A percentile compares a stretch with the other conserved stretches of the same genome.
Conservation (phyloP, 2,888 invertebrate genomes). For the Thumatha senex region DNA sequence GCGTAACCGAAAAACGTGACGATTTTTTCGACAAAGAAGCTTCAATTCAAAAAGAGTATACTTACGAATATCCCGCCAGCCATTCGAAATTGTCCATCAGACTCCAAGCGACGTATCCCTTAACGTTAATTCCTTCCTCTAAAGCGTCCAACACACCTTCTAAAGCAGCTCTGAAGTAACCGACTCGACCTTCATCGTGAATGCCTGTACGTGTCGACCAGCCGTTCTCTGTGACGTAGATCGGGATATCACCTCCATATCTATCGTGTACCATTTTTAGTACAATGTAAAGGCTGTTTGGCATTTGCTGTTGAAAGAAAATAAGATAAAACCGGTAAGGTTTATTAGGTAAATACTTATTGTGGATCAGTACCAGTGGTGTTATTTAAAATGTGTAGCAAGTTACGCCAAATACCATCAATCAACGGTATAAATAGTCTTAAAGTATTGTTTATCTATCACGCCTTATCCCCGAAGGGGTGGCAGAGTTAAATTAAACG, state of each 20-base stretch:
- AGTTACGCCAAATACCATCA: too few species aligned
- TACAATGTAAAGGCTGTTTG: conserved; percentile 82
- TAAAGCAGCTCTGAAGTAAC: conserved; percentile 65
- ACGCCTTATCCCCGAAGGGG: too few species aligned
- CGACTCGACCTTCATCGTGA: conserved; percentile 68
- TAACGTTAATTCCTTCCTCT: conserved; percentile 69
- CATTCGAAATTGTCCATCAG: conserved; percentile 87
- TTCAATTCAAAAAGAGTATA: conserved; percentile 11
- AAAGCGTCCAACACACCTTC: conserved; percentile 64
- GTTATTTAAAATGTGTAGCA: too few species aligned
- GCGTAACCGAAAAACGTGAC: too few species aligned
- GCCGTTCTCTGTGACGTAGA: conserved; percentile 85
- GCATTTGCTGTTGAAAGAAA: conserved; percentile 60
- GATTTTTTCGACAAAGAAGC: too few species aligned
- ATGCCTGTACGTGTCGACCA: conserved; percentile 63
- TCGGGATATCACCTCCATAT: conserved; percentile 73
- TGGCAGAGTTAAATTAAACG: too few species aligned
- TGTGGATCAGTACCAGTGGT: too few species aligned
- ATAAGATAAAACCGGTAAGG: neutral
- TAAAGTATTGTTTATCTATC: too few species aligned
- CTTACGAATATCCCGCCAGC: conserved; percentile 81
- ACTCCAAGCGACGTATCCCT: conserved; percentile 85
- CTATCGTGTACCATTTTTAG: conserved; percentile 71
- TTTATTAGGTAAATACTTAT: too few species aligned
- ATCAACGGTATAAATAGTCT: too few species aligned